Evolutionary conservation across 2,888 invertebrate genomes (phyloP), one percentile per base, ranked within the genome.

Genomic region (Nephrotoma guestfalica): DNA sequence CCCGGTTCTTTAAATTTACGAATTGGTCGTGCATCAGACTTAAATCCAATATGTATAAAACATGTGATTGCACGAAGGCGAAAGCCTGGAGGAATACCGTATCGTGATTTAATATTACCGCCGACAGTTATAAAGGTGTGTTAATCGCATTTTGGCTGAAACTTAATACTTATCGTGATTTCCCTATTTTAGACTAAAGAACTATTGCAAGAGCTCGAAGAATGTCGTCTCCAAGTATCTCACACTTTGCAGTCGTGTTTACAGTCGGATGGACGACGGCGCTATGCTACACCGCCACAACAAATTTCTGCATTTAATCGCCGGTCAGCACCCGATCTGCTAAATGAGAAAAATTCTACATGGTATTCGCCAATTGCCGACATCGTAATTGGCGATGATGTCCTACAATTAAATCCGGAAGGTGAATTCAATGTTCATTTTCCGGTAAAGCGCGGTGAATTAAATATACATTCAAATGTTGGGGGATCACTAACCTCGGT

Each of bases 1-100:
- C 98, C 98, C 30, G 98, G 98, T 6, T 98, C 98, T 0, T 93
- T 96, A 86, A 95, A 97, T 91, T 93, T 98, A 41, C 93, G 98
- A 88, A 96, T 98, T 90, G 98, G 98, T 0, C 92, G 97, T 89
- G 98, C 98, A 1, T 97, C 97, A 0, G 98, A 98, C 91, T 92
- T 97, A 3, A 94, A 96, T 90, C 98, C 98, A 9, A 93, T 96
- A 87, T 96, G 95, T 51, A 93, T 98, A 87, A 93, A 98, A 0
- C 98, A 98, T 91, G 92, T 91, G 0, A 89, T 92, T 11, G 92
- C 90, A 0, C 88, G 91, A 45, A 88, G 88, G 3, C 89, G 90
- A 85, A 89, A 89, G 51, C 88, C 88, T 0, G 89, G 89, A 4
- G 94, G 94, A 0, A 92, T 92, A 88, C 91, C 92, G 86, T 93